Conservation (phyloP, 2,797 vertebrate genomes). For the Tolypeutes matacus region DNA sequence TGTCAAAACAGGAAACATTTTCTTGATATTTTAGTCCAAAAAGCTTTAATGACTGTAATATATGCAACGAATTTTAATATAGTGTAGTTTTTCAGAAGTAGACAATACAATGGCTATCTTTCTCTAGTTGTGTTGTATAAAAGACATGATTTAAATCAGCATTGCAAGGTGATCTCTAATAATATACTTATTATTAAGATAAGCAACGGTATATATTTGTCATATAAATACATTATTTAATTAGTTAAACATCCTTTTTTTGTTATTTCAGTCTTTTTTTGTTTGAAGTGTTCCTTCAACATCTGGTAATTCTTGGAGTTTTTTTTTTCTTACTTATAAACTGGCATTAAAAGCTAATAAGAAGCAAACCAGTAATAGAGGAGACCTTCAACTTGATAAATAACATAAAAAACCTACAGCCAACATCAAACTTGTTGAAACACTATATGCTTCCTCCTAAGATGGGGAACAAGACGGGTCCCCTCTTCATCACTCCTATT, state of each 20-base stretch:
- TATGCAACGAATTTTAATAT: slow-evolving; percentile 73
- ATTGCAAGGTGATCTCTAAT: neutral
- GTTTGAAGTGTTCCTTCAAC: no score
- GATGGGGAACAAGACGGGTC: no score
- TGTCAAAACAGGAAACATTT: slow-evolving; percentile 83
- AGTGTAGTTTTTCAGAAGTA: neutral
- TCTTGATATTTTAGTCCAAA: slow-evolving; percentile 68
- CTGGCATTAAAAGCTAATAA: neutral
- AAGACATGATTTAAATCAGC: neutral
- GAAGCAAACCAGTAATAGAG: neutral
- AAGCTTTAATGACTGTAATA: slow-evolving; percentile 75
- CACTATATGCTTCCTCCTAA: no score
- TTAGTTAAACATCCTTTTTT: neutral
- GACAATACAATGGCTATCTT: neutral
- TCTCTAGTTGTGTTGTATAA: neutral
- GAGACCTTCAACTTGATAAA: no score
- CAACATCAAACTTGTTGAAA: no score
- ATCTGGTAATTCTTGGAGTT: no score
- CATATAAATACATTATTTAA: neutral
- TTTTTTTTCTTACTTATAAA: neutral
- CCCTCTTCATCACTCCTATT: no score
- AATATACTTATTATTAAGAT: neutral
- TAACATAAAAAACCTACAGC: no score
- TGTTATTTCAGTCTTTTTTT: neutral
- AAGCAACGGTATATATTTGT: neutral